These are phyloP conservation scores for Ascaphus truei DNA, from an alignment of 2,113 vertebrate genomes.

Conservation along the genomic window DNA sequence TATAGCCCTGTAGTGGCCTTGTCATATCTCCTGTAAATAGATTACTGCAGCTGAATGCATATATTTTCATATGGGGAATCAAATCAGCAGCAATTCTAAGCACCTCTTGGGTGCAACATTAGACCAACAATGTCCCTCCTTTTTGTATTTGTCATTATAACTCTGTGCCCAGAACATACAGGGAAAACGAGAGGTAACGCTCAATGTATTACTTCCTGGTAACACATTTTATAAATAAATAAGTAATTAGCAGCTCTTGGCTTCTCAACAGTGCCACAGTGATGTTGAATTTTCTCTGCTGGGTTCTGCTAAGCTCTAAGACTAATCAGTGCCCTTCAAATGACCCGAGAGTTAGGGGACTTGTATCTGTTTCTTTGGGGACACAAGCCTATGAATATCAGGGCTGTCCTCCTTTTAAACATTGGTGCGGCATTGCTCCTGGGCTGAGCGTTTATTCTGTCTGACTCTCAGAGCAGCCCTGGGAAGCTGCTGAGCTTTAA, in stretches of 20 bases:
- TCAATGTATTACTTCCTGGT: no score
- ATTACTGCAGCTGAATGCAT: no score
- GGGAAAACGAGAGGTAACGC: no score
- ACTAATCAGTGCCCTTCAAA: not conserved
- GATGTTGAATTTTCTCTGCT: not conserved
- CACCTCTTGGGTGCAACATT: no score
- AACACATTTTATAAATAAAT: no score
- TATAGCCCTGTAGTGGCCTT: no score
- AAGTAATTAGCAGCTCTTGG: not conserved
- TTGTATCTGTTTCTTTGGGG: not conserved
- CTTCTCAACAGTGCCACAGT: not conserved
- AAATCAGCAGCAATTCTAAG: no score
- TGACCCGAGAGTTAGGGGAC: not conserved
- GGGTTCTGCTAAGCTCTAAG: not conserved
- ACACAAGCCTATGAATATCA: not conserved
- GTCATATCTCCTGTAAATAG: no score
- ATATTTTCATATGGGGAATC: no score
- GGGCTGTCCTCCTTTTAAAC: not conserved
- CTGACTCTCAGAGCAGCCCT: constrained; percentile 27
- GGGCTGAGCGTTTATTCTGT: constrained; percentile 4
- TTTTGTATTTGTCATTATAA: no score
- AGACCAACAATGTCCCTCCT: no score
- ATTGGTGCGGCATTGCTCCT: not conserved
- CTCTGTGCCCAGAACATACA: no score
- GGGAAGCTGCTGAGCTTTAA: constrained; percentile 70